A percentile compares a stretch with the other conserved stretches of the same genome.
Conservation (phyloP, 2,113 vertebrate genomes). For the Marcusenius ussheri region DNA sequence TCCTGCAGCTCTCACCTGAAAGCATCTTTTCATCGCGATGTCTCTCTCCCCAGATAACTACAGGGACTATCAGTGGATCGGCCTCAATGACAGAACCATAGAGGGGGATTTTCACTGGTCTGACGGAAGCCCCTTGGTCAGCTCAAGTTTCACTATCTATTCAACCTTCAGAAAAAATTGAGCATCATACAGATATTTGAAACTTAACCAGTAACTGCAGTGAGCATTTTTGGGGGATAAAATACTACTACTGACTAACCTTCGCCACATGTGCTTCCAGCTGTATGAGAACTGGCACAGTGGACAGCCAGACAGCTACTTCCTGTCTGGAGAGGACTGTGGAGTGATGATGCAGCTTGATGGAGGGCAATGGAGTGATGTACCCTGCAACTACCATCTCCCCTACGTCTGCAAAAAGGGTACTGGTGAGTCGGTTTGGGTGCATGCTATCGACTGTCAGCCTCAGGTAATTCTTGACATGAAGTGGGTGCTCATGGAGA, state of each 20-base stretch:
- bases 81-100: conserved; percentile 83
- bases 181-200: neutral
- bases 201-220: neutral
- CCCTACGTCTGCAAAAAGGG: conserved; percentile 95
- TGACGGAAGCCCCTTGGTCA: conserved; percentile 83
- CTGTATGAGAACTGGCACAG: conserved; percentile 89
- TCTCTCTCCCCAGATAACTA: conserved; percentile 63
- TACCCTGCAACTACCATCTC: conserved; percentile 95
- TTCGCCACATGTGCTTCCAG: conserved; percentile 43
- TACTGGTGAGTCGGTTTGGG: conserved; percentile 64
- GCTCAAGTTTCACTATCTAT: conserved; percentile 23
- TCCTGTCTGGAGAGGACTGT: conserved; percentile 90
- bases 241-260: neutral
- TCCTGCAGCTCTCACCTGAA: conserved; percentile 10
- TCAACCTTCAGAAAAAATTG: neutral
- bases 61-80: conserved; percentile 88
- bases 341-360: conserved; percentile 91
- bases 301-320: conserved; percentile 93
- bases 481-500: neutral
- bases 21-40: neutral
- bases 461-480: neutral
- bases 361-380: conserved; percentile 83
- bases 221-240: neutral
- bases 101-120: conserved; percentile 94
- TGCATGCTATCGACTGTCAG: neutral